A percentile compares a stretch with the other conserved stretches of the same genome.
These are phyloP conservation scores for Silurus lanzhouensis DNA, from an alignment of 2,797 vertebrate species.

Conservation along the genomic window DNA sequence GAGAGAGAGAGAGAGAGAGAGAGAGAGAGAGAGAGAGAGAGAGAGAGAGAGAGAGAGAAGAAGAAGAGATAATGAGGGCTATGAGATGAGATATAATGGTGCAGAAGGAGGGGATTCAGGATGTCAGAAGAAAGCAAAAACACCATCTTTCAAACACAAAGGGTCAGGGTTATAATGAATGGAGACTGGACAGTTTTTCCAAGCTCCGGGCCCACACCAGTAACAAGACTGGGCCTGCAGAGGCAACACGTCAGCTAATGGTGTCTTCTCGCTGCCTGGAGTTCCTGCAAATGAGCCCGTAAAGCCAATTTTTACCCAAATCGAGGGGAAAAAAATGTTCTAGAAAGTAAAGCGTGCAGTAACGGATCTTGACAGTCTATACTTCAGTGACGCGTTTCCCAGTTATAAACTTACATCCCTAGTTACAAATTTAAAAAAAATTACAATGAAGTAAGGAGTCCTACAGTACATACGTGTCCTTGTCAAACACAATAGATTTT, in stretches of 20 bases:
- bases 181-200: conserved; percentile 31
- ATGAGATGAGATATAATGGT: conserved; percentile 38
- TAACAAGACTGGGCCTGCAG: conserved; percentile 17
- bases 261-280: neutral
- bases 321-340: neutral
- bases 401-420: neutral
- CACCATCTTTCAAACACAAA: conserved; percentile 26
- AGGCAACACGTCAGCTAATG: conserved; percentile 5
- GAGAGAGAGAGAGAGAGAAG: too few relatives aligned
- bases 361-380: neutral
- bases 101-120: neutral
- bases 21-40: neutral
- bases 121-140: conserved; percentile 21
- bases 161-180: conserved; percentile 37
- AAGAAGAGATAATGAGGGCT: conserved; percentile 31
- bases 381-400: neutral
- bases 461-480: neutral
- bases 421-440: too few relatives aligned
- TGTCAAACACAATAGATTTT: neutral
- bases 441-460: neutral
- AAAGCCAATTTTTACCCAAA: conserved; percentile 1
- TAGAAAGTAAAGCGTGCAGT: neutral
- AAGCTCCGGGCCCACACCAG: conserved; percentile 39
- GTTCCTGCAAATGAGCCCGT: neutral
- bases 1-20: too few relatives aligned